Conservation (phyloP, 2,888 invertebrate genomes). For the Caenorhabditis drosophilae region DNA sequence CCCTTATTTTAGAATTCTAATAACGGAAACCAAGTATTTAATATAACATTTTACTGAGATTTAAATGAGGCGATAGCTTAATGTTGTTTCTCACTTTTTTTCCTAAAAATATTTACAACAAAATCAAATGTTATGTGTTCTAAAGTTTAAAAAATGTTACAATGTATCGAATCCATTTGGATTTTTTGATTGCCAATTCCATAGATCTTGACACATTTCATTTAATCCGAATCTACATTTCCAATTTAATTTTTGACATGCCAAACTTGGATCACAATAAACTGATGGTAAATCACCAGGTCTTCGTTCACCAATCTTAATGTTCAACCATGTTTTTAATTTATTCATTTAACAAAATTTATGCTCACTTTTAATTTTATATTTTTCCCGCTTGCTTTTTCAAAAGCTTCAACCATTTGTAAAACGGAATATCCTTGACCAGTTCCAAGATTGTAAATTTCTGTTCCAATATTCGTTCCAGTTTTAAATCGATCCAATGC, state of each 20-base stretch:
- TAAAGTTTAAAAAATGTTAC: too few species aligned
- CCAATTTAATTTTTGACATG: conserved; percentile 84
- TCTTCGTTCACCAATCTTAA: conserved; percentile 75
- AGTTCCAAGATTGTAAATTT: conserved; percentile 92
- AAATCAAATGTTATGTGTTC: too few species aligned
- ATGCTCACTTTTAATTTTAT: conserved; percentile 68
- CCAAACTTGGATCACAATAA: conserved; percentile 86
- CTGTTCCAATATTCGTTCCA: conserved; percentile 34
- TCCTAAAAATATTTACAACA: too few species aligned
- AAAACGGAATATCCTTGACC: conserved; percentile 85
- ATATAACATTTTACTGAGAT: too few species aligned
- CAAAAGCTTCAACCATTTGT: conserved; percentile 85
- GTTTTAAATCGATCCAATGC: conserved; percentile 79
- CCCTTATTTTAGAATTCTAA: too few species aligned
- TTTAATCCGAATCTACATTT: conserved; percentile 61
- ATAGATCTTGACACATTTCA: conserved; percentile 78
- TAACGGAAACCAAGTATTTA: too few species aligned
- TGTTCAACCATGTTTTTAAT: background rate
- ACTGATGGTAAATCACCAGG: conserved; percentile 88
- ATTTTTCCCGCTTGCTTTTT: conserved; percentile 81
- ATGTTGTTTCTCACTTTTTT: too few species aligned
- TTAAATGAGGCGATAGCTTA: too few species aligned
- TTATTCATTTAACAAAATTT: background rate
- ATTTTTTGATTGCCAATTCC: conserved; percentile 92
- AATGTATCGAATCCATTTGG: conserved; percentile 82